Percentiles rank a stretch among this genome's conserved stretches.
These are phyloP conservation scores for Condylostylus longicornis DNA, from an alignment of 1,140 invertebrate genomes.

Conservation along the genomic window DNA sequence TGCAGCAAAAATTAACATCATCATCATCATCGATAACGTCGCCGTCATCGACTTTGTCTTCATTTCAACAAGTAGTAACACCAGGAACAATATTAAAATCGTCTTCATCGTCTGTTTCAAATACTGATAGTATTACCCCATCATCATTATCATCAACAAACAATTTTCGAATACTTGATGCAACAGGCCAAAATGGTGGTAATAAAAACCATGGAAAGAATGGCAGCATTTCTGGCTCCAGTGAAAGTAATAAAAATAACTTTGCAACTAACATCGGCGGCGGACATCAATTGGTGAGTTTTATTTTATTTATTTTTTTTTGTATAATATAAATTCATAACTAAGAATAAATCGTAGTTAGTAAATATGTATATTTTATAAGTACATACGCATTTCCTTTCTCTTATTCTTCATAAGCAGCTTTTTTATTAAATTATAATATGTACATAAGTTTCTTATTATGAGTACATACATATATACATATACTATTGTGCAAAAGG, in stretches of 20 bases:
- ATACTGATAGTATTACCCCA: slow-evolving; percentile 6
- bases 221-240: slow-evolving; percentile 1
- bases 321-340: too few relatives aligned
- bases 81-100: slow-evolving; percentile 11
- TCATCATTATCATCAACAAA: neutral
- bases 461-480: too few relatives aligned
- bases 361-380: too few relatives aligned
- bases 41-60: too few relatives aligned
- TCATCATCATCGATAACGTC: slow-evolving; percentile 7
- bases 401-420: too few relatives aligned
- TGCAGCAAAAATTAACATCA: slow-evolving; percentile 10
- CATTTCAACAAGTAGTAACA: too few relatives aligned
- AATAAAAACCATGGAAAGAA: neutral
- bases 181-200: neutral
- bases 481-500: too few relatives aligned
- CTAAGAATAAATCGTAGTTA: too few relatives aligned
- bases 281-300: slow-evolving; percentile 23
- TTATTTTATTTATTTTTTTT: neutral
- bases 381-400: too few relatives aligned
- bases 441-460: too few relatives aligned
- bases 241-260: neutral
- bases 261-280: slow-evolving; percentile 4
- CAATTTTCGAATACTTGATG: neutral
- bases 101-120: slow-evolving; percentile 16
- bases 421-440: too few relatives aligned